These are phyloP conservation scores for Drosophila obscura DNA, from an alignment of 1,140 invertebrate species.

Conservation along the genomic window DNA sequence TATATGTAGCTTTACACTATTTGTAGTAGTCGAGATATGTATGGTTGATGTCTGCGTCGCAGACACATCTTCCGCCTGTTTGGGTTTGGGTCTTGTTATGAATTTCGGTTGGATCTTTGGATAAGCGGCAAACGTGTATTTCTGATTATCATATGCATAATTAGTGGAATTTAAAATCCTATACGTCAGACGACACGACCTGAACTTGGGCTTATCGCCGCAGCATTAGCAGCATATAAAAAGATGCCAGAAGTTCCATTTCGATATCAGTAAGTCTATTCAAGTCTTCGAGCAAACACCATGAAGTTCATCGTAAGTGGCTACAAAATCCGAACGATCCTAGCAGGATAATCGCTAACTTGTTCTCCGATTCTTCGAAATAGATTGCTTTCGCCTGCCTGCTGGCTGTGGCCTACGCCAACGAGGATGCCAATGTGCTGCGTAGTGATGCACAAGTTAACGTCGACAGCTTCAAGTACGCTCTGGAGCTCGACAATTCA, in stretches of 20 bases:
- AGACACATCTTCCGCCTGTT: conserved; percentile 44
- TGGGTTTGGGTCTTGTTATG: conserved; percentile 5
- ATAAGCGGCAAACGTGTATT: conserved; percentile 42
- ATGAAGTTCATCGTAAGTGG: conserved; percentile 80
- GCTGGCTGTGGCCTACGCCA: conserved; percentile 59
- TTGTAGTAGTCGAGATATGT: conserved; percentile 42
- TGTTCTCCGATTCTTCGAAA: neutral
- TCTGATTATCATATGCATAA: conserved; percentile 64
- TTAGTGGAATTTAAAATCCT: conserved; percentile 51
- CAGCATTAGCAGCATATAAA: conserved; percentile 53
- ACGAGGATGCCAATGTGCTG: conserved; percentile 56
- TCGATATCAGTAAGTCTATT: conserved; percentile 63
- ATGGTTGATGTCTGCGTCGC: conserved; percentile 41
- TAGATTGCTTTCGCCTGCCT: conserved; percentile 71
- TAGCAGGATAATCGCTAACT: conserved; percentile 4
- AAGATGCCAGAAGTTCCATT: conserved; percentile 18
- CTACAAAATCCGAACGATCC: neutral
- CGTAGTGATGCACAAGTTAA: conserved; percentile 44
- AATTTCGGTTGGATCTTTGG: conserved; percentile 12
- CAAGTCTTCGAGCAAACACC: conserved; percentile 62
- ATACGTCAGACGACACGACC: conserved; percentile 22
- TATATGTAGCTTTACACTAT: conserved; percentile 47
- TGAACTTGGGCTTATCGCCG: conserved; percentile 39
- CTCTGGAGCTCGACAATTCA: conserved; percentile 91
- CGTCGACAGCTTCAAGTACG: conserved; percentile 40